A percentile compares a stretch with the other conserved stretches of the same genome.
phyloP scores from a whole-genome alignment of 2,888 invertebrate genomes.

The Strigamia transsilvanica region DNA sequence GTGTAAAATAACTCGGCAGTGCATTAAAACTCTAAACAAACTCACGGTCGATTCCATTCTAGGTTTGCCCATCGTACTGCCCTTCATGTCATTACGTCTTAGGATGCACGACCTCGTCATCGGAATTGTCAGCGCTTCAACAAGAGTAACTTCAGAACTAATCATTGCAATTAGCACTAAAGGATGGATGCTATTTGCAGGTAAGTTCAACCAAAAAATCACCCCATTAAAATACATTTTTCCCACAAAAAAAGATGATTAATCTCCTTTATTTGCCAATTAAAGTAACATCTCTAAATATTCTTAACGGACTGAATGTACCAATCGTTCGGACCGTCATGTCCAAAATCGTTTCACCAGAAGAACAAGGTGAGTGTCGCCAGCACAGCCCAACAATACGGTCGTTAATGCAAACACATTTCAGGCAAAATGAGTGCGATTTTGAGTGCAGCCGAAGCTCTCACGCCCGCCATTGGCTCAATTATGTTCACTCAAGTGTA shows the following conservation, averaged over 20 bases:
- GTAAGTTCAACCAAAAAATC: background rate
- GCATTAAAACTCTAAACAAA: background rate
- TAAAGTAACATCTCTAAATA: background rate
- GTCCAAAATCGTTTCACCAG: conserved; percentile 10
- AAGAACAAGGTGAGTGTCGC: background rate
- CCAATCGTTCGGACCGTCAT: background rate
- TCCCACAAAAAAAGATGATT: background rate
- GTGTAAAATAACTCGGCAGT: background rate
- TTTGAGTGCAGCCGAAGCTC: conserved; percentile 73
- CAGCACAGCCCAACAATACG: too few relatives aligned
- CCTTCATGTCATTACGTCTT: background rate
- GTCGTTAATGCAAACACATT: too few relatives aligned
- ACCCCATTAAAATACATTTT: too few relatives aligned
- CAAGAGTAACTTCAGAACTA: background rate
- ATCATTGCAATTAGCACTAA: background rate
- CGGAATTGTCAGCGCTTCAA: background rate
- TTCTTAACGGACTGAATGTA: background rate
- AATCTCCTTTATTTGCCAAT: background rate
- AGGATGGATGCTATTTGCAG: conserved; percentile 26
- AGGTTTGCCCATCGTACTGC: background rate
- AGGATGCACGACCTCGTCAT: background rate
- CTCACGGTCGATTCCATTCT: background rate
- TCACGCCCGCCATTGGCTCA: conserved; percentile 71
- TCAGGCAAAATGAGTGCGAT: conserved; percentile 75
- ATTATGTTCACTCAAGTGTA: conserved; percentile 74